A percentile compares a stretch with the other conserved stretches of the same genome.
These are phyloP conservation scores for Zhuqinia jingwanae DNA, from an alignment of 2,888 invertebrate species.

Conservation along the genomic window DNA sequence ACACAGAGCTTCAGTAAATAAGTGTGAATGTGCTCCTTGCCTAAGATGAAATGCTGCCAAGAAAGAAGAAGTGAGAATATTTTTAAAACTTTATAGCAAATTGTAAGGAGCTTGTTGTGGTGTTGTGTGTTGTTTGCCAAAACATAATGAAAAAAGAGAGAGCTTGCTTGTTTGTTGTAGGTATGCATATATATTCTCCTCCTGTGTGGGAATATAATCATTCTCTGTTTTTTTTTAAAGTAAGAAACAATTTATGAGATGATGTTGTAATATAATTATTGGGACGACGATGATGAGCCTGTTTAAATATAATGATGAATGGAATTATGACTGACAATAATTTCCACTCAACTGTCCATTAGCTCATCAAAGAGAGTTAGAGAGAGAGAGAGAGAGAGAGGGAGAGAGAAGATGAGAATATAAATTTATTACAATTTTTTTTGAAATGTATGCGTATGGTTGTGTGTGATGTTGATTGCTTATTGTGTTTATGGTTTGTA, in stretches of 20 bases:
- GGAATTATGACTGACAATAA: conserved; percentile 41
- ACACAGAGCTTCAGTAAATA: too few species aligned
- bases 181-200: too few species aligned
- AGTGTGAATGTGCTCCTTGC: background rate
- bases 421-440: background rate
- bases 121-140: conserved; percentile 14
- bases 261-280: too few species aligned
- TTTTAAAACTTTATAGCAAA: conserved; percentile 15
- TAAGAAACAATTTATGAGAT: conserved; percentile 33
- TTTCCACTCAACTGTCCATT: conserved; percentile 56
- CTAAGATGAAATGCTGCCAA: background rate
- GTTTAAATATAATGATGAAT: conserved; percentile 36
- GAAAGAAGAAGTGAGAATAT: conserved; percentile 28
- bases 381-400: background rate
- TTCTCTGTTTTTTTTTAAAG: conserved; percentile 7
- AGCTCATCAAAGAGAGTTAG: conserved; percentile 21
- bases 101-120: background rate
- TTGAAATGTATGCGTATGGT: background rate
- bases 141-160: conserved; percentile 12
- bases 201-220: conserved; percentile 3
- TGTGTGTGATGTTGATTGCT: background rate
- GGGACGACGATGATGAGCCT: conserved; percentile 23
- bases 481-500: conserved; percentile 10
- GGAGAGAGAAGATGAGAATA: background rate
- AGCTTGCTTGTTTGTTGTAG: conserved; percentile 19